phyloP scores from a whole-genome alignment of 2,888 invertebrate species.

The Podotricha telesiphe region DNA sequence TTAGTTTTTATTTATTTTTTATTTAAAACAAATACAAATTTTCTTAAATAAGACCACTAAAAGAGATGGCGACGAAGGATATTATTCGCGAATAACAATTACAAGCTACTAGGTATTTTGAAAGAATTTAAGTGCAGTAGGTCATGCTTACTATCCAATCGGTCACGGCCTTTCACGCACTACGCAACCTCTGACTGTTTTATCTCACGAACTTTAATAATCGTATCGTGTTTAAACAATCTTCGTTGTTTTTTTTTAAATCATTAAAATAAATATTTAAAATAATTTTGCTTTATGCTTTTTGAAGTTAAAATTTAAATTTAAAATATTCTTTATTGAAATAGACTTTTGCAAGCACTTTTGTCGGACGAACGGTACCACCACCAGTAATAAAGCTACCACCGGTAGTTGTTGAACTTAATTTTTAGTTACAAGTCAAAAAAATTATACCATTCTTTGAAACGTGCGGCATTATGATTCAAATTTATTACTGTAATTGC shows the following conservation, averaged over 20 bases:
- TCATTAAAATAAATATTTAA: neutral
- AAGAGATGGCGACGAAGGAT: slow-evolving; percentile 1
- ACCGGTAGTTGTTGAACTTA: too few relatives aligned
- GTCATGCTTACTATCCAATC: slow-evolving; percentile 47
- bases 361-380: too few relatives aligned
- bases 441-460: too few relatives aligned
- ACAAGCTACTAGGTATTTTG: slow-evolving; percentile 31
- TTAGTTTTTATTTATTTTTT: too few relatives aligned
- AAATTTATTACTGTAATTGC: neutral
- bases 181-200: slow-evolving; percentile 17
- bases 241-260: neutral
- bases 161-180: slow-evolving; percentile 50
- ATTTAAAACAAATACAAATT: neutral
- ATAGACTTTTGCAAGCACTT: too few relatives aligned
- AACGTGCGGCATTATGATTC: neutral
- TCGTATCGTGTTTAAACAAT: neutral
- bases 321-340: too few relatives aligned
- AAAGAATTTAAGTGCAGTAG: slow-evolving; percentile 42
- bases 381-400: too few relatives aligned
- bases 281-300: too few relatives aligned
- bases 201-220: neutral
- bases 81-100: slow-evolving; percentile 23
- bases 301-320: too few relatives aligned
- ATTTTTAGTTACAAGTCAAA: too few relatives aligned
- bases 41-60: neutral